phyloP scores from a whole-genome alignment of 2,113 vertebrate species.

The Nothocercus nigrocapillus region DNA sequence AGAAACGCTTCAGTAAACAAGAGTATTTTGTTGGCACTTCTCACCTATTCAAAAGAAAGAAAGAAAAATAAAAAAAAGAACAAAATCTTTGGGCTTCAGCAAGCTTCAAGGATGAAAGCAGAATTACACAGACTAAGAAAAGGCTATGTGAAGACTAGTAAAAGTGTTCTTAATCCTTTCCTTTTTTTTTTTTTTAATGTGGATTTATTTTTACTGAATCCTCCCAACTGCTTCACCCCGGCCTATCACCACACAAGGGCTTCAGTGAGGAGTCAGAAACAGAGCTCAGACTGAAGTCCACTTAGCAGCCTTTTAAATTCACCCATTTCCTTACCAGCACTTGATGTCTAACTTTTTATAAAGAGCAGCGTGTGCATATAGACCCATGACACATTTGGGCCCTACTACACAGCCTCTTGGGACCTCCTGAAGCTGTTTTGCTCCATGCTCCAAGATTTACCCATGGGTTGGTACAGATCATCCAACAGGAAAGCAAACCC shows the following conservation, averaged over 20 bases:
- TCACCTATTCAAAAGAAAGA: not conserved
- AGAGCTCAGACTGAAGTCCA: not conserved
- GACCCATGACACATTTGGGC: not conserved
- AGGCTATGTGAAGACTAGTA: not conserved
- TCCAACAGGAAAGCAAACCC: not conserved
- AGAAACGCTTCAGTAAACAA: not conserved
- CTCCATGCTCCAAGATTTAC: not conserved
- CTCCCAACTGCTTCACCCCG: not conserved
- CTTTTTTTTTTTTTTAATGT: not conserved
- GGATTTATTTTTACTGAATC: not conserved
- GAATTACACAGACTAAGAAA: not conserved
- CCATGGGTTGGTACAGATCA: not conserved
- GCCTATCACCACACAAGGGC: not conserved
- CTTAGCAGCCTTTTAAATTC: not conserved
- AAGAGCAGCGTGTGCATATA: not conserved
- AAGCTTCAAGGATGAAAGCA: not conserved
- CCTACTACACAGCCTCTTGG: not conserved
- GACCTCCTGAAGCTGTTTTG: not conserved
- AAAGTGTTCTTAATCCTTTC: not conserved
- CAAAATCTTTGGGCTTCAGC: not conserved
- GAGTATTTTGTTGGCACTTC: not conserved
- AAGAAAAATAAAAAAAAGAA: not conserved
- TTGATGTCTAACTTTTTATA: not conserved
- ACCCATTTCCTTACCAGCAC: not conserved
- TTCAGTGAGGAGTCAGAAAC: not conserved